Conservation (phyloP, 2,888 invertebrate genomes). For the Mactromeris polynyma region DNA sequence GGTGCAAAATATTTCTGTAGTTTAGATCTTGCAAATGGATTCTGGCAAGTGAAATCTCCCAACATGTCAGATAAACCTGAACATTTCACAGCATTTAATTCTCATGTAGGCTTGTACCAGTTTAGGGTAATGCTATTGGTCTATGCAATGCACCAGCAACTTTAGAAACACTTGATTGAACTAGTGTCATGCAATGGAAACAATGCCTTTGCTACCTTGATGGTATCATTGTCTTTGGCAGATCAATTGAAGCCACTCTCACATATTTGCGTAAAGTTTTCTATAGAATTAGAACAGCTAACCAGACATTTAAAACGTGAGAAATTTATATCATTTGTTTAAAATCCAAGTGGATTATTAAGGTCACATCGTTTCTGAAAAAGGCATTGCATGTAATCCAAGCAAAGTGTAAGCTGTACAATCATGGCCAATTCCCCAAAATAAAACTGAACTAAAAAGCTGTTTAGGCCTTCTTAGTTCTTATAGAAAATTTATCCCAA, state of each 20-base stretch:
- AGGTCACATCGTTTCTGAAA: slow-evolving; percentile 46
- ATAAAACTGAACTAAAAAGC: slow-evolving; percentile 47
- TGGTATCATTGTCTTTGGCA: slow-evolving; percentile 29
- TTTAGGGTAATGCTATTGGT: slow-evolving; percentile 57
- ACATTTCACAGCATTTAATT: slow-evolving; percentile 49
- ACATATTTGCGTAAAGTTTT: slow-evolving; percentile 16
- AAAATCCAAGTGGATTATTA: slow-evolving; percentile 34
- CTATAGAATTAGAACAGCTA: slow-evolving; percentile 23
- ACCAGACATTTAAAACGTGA: slow-evolving; percentile 33
- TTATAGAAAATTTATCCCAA: slow-evolving; percentile 57
- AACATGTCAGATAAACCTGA: slow-evolving; percentile 43
- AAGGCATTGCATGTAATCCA: slow-evolving; percentile 46
- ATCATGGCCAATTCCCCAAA: slow-evolving; percentile 45
- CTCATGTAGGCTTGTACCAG: slow-evolving; percentile 48
- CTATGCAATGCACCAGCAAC: slow-evolving; percentile 51
- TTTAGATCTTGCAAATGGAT: slow-evolving; percentile 55
- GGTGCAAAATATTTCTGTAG: slow-evolving; percentile 55
- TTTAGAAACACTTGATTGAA: slow-evolving; percentile 46
- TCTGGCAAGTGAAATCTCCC: slow-evolving; percentile 62
- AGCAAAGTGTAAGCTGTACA: slow-evolving; percentile 35
- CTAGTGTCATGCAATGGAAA: slow-evolving; percentile 41
- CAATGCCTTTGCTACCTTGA: slow-evolving; percentile 49
- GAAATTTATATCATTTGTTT: slow-evolving; percentile 53
- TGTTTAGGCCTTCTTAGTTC: slow-evolving; percentile 53
- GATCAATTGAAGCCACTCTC: slow-evolving; percentile 24